Conservation (phyloP, 2,113 vertebrate genomes). For the Mola mola region DNA sequence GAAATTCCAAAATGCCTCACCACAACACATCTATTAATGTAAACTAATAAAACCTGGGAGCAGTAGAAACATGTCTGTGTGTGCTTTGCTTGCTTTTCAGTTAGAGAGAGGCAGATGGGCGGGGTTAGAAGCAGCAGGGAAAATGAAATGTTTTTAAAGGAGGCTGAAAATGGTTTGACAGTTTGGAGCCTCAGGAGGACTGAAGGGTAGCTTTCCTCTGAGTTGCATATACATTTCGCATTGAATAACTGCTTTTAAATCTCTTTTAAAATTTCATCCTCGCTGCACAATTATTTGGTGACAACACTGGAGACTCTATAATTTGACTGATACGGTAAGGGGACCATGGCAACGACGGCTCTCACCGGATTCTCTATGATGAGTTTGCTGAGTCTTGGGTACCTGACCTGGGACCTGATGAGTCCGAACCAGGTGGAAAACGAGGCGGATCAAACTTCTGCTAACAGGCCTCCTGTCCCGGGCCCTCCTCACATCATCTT, state of each 20-base stretch:
- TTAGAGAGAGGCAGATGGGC: constrained; percentile 59
- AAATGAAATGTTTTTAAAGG: constrained; percentile 63
- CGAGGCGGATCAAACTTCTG: constrained; percentile 58
- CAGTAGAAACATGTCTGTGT: constrained; percentile 38
- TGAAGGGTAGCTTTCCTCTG: constrained; percentile 29
- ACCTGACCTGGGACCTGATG: constrained; percentile 94
- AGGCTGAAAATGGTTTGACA: constrained; percentile 52
- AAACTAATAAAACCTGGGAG: constrained; percentile 47
- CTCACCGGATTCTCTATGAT: constrained; percentile 92
- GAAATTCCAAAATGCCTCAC: too few species aligned
- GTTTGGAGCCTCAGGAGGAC: constrained; percentile 34
- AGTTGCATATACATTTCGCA: background rate
- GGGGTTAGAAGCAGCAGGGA: constrained; percentile 61
- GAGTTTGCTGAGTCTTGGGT: constrained; percentile 94
- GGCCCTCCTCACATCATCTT: constrained; percentile 94
- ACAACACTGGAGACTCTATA: constrained; percentile 3
- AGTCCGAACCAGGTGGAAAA: constrained; percentile 88
- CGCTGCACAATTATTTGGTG: constrained; percentile 28
- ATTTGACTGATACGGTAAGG: background rate
- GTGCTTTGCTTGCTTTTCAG: constrained; percentile 58
- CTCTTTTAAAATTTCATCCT: background rate
- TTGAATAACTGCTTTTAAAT: too few species aligned
- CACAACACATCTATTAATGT: background rate
- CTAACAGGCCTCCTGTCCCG: constrained; percentile 54
- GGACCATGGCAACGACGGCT: constrained; percentile 86